A percentile compares a stretch with the other conserved stretches of the same genome.
Evolutionary conservation across 1,140 invertebrate genomes (phyloP).

Genomic region (Camponotus vicinus): DNA sequence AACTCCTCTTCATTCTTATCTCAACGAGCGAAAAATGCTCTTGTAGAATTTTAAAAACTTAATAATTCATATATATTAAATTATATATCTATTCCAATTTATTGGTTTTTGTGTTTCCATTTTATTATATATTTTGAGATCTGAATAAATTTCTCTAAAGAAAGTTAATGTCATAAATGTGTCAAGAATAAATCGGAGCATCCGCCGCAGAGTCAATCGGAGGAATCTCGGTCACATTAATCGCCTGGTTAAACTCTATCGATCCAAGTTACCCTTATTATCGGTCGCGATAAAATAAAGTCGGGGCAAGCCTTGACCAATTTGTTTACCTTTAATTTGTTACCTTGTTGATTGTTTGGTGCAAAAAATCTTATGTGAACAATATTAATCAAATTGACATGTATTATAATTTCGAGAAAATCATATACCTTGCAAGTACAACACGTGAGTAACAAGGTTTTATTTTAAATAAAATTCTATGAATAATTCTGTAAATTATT

Average conservation of each 20-base stretch:
- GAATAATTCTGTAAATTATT: neutral
- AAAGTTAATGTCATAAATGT: conserved; percentile 15
- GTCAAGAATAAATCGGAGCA: conserved; percentile 34
- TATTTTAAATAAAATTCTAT: neutral
- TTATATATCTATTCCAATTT: neutral
- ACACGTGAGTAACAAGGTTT: neutral
- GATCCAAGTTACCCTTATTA: conserved; percentile 38
- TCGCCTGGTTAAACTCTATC: conserved; percentile 46
- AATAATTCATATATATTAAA: neutral
- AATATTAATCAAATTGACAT: neutral
- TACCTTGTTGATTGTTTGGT: too few species aligned
- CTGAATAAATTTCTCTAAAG: conserved; percentile 8
- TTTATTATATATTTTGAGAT: neutral
- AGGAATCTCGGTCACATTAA: conserved; percentile 56
- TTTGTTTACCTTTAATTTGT: too few species aligned
- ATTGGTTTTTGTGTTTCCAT: neutral
- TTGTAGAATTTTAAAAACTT: neutral
- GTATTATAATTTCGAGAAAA: neutral
- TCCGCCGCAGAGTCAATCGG: neutral
- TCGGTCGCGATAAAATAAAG: conserved; percentile 6
- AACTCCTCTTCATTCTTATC: neutral
- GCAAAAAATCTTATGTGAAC: conserved; percentile 20
- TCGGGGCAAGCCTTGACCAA: conserved; percentile 19
- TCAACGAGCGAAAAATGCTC: neutral
- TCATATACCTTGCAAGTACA: neutral